A percentile compares a stretch with the other conserved stretches of the same genome.
Evolutionary conservation across 2,888 invertebrate genomes (phyloP).

Genomic region (Amiota minor): DNA sequence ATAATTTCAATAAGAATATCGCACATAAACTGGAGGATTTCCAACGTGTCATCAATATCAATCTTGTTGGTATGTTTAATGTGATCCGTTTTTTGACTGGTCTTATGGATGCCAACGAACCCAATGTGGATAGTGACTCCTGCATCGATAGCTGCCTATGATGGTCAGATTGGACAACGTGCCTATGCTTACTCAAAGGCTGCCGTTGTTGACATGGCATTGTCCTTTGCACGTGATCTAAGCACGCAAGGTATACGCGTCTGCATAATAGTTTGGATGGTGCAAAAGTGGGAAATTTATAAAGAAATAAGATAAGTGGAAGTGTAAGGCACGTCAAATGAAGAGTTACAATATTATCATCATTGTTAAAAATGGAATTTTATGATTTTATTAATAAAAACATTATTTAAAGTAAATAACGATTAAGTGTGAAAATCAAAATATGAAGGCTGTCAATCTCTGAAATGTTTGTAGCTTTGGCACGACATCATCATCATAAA

Average conservation of each 20-base stretch:
- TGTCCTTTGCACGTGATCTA: slow-evolving; percentile 95
- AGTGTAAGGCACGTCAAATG: no score
- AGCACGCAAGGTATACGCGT: slow-evolving; percentile 85
- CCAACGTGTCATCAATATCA: slow-evolving; percentile 83
- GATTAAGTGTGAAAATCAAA: no score
- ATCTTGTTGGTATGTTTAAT: slow-evolving; percentile 94
- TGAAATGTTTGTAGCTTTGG: no score
- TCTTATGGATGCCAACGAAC: slow-evolving; percentile 87
- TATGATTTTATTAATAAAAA: no score
- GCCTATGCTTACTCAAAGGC: slow-evolving; percentile 96
- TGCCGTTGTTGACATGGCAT: slow-evolving; percentile 94
- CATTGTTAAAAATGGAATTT: no score
- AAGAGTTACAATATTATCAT: no score
- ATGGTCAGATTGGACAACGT: slow-evolving; percentile 96
- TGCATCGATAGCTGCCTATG: slow-evolving; percentile 94
- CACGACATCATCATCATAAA: no score
- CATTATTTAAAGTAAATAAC: no score
- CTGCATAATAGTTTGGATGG: slow-evolving; percentile 84
- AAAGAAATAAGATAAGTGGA: no score
- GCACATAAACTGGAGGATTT: slow-evolving; percentile 86
- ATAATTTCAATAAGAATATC: slow-evolving; percentile 87
- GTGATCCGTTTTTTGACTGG: slow-evolving; percentile 88
- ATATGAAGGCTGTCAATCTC: no score
- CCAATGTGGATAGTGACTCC: slow-evolving; percentile 93
- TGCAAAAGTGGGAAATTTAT: no score